Conservation (phyloP, 1,140 invertebrate genomes). For the Brachionus koreanus region DNA sequence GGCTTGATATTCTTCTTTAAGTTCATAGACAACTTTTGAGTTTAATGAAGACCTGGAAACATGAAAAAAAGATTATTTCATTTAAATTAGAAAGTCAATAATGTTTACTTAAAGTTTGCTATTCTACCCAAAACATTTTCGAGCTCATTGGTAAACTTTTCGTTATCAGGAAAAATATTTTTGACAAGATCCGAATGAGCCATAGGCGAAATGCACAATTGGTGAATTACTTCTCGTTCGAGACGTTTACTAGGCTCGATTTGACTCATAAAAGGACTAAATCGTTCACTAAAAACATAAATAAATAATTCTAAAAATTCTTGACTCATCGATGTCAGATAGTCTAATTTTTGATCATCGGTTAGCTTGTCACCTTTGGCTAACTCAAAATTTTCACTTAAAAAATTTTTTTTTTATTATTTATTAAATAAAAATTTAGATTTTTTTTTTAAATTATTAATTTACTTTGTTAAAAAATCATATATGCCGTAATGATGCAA, state of each 20-base stretch:
- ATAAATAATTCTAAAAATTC: slow-evolving; percentile 41
- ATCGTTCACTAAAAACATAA: slow-evolving; percentile 65
- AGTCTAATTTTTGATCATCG: neutral
- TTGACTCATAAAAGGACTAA: slow-evolving; percentile 66
- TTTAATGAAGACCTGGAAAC: slow-evolving; percentile 56
- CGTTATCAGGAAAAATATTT: slow-evolving; percentile 10
- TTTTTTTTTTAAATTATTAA: too few relatives aligned
- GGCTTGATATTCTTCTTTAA: slow-evolving; percentile 74
- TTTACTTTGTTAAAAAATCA: slow-evolving; percentile 18
- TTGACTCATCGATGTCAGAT: slow-evolving; percentile 11
- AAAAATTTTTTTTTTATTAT: too few relatives aligned
- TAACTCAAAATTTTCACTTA: slow-evolving; percentile 2
- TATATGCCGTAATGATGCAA: slow-evolving; percentile 81
- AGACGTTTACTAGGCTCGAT: slow-evolving; percentile 76
- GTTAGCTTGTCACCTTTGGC: neutral
- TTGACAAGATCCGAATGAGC: slow-evolving; percentile 78
- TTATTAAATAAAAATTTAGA: too few relatives aligned
- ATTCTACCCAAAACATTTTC: slow-evolving; percentile 80
- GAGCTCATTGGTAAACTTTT: slow-evolving; percentile 69
- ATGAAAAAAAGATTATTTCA: neutral
- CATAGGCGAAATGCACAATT: slow-evolving; percentile 86
- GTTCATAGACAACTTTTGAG: slow-evolving; percentile 80
- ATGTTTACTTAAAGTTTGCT: slow-evolving; percentile 72
- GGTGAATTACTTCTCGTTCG: slow-evolving; percentile 92
- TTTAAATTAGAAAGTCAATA: neutral